Evolutionary conservation across 2,888 invertebrate species (phyloP), one percentile per base, ranked within the genome.

Genomic region (Macrosoma leucophasiata): DNA sequence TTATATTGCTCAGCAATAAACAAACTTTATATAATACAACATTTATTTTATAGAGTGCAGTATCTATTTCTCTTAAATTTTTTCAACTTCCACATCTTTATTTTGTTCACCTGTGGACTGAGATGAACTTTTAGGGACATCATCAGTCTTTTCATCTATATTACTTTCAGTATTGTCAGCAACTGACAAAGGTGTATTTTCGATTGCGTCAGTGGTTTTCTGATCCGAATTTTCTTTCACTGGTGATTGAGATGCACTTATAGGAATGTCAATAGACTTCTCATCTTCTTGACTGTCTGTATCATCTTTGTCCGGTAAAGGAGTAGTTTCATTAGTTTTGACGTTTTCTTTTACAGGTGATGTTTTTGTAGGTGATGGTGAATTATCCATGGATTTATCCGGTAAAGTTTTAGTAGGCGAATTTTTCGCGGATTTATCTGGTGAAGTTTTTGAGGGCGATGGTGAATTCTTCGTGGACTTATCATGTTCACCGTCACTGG

Each of bases 401-500:
- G n/a, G n/a, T n/a, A n/a, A n/a, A n/a, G n/a, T n/a, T n/a, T n/a
- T n/a, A n/a, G n/a, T n/a, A n/a, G n/a, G n/a, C n/a, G n/a, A n/a
- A n/a, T n/a, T n/a, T n/a, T n/a, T n/a, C n/a, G n/a, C n/a, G n/a
- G n/a, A n/a, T n/a, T n/a, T n/a, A n/a, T n/a, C 25, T 27, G 36
- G 39, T 28, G 24, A 24, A 12, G 28, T 22, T 32, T 41, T 39
- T 2, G 26, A 25, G 17, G 39, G 31, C 4, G 34, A 31, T 6
- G 32, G 20, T 23, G 26, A 27, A 12, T 43, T 38, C 18, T 51
- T 48, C 33, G 39, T 48, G 10, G 24, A 13, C 27, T 49, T 45
- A 10, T 41, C 29, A 4, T 33, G 21, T n/a, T 58, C 58, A 13
- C 49, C 48, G 10, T 41, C 42, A 34, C 66, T 68, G 3, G 53